These are phyloP conservation scores for Ptychobarbus kaznakovi DNA, from an alignment of 2,797 vertebrate genomes.

Conservation along the genomic window DNA sequence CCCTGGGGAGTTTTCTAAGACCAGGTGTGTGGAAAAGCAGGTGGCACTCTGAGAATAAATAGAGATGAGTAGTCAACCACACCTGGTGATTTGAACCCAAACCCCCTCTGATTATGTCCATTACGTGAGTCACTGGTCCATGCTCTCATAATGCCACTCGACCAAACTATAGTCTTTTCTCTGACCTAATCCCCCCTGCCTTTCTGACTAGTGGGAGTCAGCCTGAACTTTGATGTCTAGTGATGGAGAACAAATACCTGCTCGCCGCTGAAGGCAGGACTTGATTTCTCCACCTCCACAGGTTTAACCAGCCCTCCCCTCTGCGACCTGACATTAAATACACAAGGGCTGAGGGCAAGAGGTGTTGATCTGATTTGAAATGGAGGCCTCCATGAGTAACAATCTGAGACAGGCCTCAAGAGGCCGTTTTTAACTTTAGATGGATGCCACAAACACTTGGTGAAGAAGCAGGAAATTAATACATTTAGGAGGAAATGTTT, in stretches of 20 bases:
- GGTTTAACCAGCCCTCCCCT: constrained; percentile 26
- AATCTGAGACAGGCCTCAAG: constrained; percentile 43
- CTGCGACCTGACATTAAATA: constrained; percentile 34
- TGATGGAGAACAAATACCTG: constrained; percentile 59
- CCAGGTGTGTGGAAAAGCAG: constrained; percentile 50
- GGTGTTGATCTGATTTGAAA: constrained; percentile 27
- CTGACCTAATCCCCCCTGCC: constrained; percentile 46
- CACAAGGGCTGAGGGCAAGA: constrained; percentile 34
- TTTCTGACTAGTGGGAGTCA: constrained; percentile 49
- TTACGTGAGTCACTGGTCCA: constrained; percentile 57
- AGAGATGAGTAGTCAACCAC: constrained; percentile 43
- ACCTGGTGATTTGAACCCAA: constrained; percentile 56
- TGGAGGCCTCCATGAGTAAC: constrained; percentile 25
- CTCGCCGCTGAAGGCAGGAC: constrained; percentile 39
- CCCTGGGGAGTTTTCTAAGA: not conserved
- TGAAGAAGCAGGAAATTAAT: not conserved
- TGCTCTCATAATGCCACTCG: constrained; percentile 40
- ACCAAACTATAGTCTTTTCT: constrained; percentile 50
- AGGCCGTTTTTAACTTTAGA: constrained; percentile 25
- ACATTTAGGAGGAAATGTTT: not conserved
- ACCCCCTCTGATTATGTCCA: constrained; percentile 55
- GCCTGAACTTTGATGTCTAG: constrained; percentile 54
- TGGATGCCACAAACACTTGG: constrained; percentile 23
- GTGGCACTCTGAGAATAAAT: constrained; percentile 45
- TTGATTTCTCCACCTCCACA: constrained; percentile 45